Evolutionary conservation across 1,140 invertebrate species (phyloP), one percentile per base, ranked within the genome.

Genomic region (Heliconius hermathena): DNA sequence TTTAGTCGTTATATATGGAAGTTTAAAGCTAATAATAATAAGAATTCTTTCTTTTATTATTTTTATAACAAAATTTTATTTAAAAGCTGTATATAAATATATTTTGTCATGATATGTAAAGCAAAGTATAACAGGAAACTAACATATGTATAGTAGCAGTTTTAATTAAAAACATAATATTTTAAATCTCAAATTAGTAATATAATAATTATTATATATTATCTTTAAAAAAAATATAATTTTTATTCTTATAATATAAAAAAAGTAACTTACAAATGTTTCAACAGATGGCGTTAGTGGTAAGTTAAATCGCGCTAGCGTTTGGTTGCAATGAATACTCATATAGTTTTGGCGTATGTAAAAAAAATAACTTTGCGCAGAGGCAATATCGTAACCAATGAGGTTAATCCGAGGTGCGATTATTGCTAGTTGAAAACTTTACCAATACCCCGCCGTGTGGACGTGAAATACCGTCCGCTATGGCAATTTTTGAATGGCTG

Each of bases 391-490:
- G 96, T 97, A 97, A 97, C 96, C 97, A 96, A 97, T 97, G 97
- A 98, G 96, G 97, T 96, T 96, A 94, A 96, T 96, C 97, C 95
- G 97, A 97, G 97, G 96, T 97, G 97, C 96, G 97, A 97, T 97
- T 97, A 97, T 97, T 97, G 79, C 97, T 97, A 97, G 96, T 97
- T 97, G 97, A 97, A 97, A 97, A 97, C 97, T 97, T 97, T 97
- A 97, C 97, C 97, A 98, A 98, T 78, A 76, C 73, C 81, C 81
- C 78, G 97, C 97, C 97, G 95, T 95, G 96, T 95, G 96, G 96
- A 97, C 97, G 97, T 98, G 97, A 97, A 98, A 98, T 96, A 98
- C 96, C 97, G 97, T 96, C 96, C 97, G 95, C 97, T 97, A 97
- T 95, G 97, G 97, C 97, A 98, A 97, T 98, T 97, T 98, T 97